Evolutionary conservation across 2,797 vertebrate species (phyloP).

Genomic region (Otolemur crassicaudatus): DNA sequence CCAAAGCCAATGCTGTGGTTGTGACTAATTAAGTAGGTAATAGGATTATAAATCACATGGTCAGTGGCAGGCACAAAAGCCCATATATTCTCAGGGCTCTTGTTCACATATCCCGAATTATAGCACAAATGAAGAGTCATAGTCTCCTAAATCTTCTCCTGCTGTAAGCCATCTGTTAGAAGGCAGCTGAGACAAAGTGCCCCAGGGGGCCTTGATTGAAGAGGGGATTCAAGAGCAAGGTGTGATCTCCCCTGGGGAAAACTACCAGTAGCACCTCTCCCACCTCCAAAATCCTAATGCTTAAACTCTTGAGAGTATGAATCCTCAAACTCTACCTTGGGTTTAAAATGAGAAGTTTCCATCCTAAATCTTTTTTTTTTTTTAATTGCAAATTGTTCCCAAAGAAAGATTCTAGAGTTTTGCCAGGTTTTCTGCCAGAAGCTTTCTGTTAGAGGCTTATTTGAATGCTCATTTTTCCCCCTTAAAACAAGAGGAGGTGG

Average conservation of each 20-base stretch:
- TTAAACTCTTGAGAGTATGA: neutral
- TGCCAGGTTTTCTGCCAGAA: neutral
- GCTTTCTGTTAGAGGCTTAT: neutral
- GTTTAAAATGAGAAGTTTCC: neutral
- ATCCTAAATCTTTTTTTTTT: neutral
- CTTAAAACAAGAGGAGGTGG: neutral
- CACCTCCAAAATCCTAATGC: neutral
- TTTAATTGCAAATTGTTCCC: neutral
- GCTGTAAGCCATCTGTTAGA: neutral
- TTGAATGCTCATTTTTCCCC: neutral
- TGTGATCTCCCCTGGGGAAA: neutral
- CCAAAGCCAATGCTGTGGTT: neutral
- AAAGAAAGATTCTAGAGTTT: neutral
- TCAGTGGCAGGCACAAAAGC: neutral
- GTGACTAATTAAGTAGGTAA: neutral
- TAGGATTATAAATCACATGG: neutral
- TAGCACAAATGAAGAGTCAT: neutral
- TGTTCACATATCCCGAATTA: neutral
- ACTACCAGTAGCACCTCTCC: accelerated
- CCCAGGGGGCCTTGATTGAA: neutral
- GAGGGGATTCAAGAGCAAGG: neutral
- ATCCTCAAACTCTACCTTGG: neutral
- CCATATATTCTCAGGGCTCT: neutral
- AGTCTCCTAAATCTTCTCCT: neutral
- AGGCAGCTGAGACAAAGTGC: neutral